A percentile compares a stretch with the other conserved stretches of the same genome.
phyloP scores from a whole-genome alignment of 2,797 vertebrate species.

The Merluccius polli region DNA sequence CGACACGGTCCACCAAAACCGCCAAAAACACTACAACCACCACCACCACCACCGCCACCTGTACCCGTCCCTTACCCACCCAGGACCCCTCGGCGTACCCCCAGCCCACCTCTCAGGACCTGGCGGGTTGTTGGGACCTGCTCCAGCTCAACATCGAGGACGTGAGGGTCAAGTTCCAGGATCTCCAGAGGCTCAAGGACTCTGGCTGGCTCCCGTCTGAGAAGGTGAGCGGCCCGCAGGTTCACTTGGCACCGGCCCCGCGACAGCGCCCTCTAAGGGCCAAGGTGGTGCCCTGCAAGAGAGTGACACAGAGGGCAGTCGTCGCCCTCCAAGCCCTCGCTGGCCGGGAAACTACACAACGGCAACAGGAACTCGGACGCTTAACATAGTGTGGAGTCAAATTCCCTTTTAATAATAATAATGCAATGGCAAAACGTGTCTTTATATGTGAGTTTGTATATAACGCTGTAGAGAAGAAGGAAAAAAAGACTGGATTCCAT shows the following conservation, averaged over 20 bases:
- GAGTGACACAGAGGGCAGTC: slow-evolving; percentile 51
- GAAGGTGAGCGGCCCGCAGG: slow-evolving; percentile 78
- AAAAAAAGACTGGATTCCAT: background rate
- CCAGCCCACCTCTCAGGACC: slow-evolving; percentile 94
- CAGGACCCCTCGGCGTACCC: slow-evolving; percentile 86
- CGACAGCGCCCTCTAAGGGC: slow-evolving; percentile 53
- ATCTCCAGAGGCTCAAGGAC: slow-evolving; percentile 95
- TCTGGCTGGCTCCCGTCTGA: slow-evolving; percentile 90
- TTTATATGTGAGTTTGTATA: slow-evolving; percentile 15
- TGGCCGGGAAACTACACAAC: slow-evolving; percentile 44
- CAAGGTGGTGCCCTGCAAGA: slow-evolving; percentile 61
- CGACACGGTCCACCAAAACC: background rate
- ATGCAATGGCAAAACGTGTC: background rate
- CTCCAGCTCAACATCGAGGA: slow-evolving; percentile 98
- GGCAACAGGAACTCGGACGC: slow-evolving; percentile 52
- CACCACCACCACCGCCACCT: background rate
- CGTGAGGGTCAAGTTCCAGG: slow-evolving; percentile 92
- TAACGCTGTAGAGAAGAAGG: slow-evolving; percentile 8
- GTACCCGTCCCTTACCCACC: background rate
- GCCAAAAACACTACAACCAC: background rate
- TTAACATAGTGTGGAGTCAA: slow-evolving; percentile 4
- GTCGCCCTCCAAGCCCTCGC: slow-evolving; percentile 41
- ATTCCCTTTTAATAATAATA: background rate
- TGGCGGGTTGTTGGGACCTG: slow-evolving; percentile 97
- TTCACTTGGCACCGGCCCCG: slow-evolving; percentile 47